These are phyloP conservation scores for Sandelia bainsii DNA, from an alignment of 2,797 vertebrate genomes.

Conservation along the genomic window DNA sequence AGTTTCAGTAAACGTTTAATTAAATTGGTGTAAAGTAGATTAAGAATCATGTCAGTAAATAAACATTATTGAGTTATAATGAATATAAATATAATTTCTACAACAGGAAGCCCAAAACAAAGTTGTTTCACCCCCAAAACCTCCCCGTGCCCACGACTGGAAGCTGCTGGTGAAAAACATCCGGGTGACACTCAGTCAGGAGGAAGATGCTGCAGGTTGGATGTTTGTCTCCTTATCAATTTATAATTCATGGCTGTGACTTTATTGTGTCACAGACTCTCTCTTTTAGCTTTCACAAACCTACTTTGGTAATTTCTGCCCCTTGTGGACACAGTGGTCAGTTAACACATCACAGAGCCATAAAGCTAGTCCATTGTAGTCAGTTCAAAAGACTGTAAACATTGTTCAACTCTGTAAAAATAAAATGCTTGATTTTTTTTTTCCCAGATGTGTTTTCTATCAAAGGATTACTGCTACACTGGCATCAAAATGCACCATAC, in stretches of 20 bases:
- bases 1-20: no score
- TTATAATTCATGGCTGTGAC: not conserved
- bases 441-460: not conserved
- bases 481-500: not conserved
- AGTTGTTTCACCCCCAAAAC: constrained; percentile 92
- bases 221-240: not conserved
- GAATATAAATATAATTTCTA: constrained; percentile 15
- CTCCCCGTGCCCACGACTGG: constrained; percentile 93
- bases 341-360: not conserved
- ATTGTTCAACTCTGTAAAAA: not conserved
- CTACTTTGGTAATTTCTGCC: not conserved
- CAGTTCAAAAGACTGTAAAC: not conserved
- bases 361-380: not conserved
- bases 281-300: not conserved
- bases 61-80: not conserved
- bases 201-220: constrained; percentile 87
- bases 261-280: not conserved
- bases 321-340: not conserved
- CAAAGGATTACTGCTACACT: not conserved
- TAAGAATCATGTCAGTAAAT: not conserved
- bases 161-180: constrained; percentile 94
- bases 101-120: constrained; percentile 80
- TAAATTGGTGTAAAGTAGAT: no score
- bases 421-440: not conserved
- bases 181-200: constrained; percentile 74